phyloP scores from a whole-genome alignment of 2,113 vertebrate species.

The Myocastor coypus region DNA sequence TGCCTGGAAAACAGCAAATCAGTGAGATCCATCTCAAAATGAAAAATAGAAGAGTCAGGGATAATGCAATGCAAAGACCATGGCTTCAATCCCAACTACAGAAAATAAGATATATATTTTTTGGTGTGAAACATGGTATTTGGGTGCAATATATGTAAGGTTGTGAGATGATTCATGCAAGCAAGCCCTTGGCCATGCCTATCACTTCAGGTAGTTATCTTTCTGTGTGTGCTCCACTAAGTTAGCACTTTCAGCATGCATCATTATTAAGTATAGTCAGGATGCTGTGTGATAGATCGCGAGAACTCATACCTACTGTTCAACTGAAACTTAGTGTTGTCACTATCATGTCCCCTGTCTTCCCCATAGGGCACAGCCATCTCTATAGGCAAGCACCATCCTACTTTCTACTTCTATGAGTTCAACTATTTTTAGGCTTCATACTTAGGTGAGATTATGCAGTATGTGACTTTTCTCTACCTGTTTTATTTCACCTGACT shows the following conservation, averaged over 20 bases:
- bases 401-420: background rate
- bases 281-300: background rate
- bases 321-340: background rate
- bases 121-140: background rate
- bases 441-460: background rate
- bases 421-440: background rate
- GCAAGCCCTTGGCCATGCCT: background rate
- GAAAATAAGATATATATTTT: background rate
- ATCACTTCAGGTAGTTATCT: background rate
- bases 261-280: background rate
- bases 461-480: background rate
- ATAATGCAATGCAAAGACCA: background rate
- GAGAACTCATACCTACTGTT: background rate
- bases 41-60: background rate
- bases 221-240: background rate
- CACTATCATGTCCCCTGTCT: background rate
- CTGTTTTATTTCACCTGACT: background rate
- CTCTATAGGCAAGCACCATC: background rate
- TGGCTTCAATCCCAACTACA: background rate
- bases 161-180: background rate
- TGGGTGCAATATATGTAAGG: background rate
- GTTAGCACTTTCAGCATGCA: background rate
- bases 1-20: background rate
- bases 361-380: too few relatives aligned
- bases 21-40: background rate